Evolutionary conservation across 2,113 vertebrate species (phyloP), one percentile per base, ranked within the genome.

Genomic region (Ornithorhynchus anatinus): DNA sequence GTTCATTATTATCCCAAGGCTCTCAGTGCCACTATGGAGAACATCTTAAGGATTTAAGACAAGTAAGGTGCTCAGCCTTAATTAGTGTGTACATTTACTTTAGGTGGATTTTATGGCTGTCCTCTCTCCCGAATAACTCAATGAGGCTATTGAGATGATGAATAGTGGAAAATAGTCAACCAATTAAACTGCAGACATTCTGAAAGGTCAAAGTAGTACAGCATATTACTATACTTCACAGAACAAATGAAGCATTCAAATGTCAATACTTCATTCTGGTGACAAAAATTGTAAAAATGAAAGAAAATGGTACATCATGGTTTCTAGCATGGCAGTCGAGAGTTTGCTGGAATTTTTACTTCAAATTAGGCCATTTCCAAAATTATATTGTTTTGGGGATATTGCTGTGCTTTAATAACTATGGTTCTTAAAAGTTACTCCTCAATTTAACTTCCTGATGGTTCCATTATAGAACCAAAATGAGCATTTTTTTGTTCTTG

Each of bases 141-240:
- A 6, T 81, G 45, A 83, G 50, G 2, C 44, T 59, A 16, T 27
- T 71, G 57, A 74, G 60, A 70, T 56, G 58, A 72, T 68, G 62
- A 73, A 33, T 27, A 44, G n/a, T 42, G 20, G 4, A 76, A 87
- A 65, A 67, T 39, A 79, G 6, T 72, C 25, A 71, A 50, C 69
- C 56, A 72, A 37, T 61, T 86, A 82, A 86, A 80, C 23, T 81
- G 36, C 17, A 80, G 35, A 72, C 59, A 65, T 79, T 53, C 57
- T 40, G 68, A 89, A 88, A 85, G 63, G 72, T 59, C 22, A 81
- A 69, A 88, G 76, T 65, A 79, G 59, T 86, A 72, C 8, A 59
- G 39, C 29, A 60, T 68, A 75, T 17, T 59, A 59, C 50, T 69
- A 65, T 57, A 71, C 31, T 77, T 75, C 14, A 42, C 4, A 79